Evolutionary conservation across 2,797 vertebrate species (phyloP).

Genomic region (Lateolabrax maculatus): DNA sequence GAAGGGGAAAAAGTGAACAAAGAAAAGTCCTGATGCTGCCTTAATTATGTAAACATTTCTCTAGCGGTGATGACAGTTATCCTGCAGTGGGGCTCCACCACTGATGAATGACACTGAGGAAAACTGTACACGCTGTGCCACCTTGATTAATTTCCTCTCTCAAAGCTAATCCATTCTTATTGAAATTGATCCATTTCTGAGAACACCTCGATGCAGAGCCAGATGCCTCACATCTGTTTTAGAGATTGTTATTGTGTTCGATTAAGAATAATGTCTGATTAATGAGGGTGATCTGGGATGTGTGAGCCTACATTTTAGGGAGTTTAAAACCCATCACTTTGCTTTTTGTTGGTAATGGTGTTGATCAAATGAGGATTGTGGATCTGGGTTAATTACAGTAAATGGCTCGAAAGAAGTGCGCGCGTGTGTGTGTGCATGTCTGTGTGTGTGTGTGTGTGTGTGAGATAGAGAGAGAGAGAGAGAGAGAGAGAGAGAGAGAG

Average conservation of each 20-base stretch:
- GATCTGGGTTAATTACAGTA: slow-evolving; percentile 28
- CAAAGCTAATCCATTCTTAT: slow-evolving; percentile 57
- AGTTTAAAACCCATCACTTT: slow-evolving; percentile 41
- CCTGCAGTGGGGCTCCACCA: slow-evolving; percentile 9
- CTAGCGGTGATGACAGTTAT: background rate
- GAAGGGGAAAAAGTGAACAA: background rate
- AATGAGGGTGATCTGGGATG: slow-evolving; percentile 22
- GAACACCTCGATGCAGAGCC: slow-evolving; percentile 16
- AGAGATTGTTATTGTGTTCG: slow-evolving; percentile 22
- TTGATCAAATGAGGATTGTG: slow-evolving; percentile 23
- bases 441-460: background rate
- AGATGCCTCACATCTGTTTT: slow-evolving; percentile 52
- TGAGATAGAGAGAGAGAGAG: too few species aligned
- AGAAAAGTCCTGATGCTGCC: background rate
- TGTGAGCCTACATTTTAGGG: background rate
- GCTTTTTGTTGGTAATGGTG: slow-evolving; percentile 26
- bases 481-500: too few species aligned
- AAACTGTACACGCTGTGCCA: slow-evolving; percentile 21
- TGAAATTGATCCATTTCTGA: slow-evolving; percentile 50
- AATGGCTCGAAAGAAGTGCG: slow-evolving; percentile 22
- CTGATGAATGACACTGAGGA: slow-evolving; percentile 26
- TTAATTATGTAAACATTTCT: slow-evolving; percentile 19
- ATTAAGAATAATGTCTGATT: slow-evolving; percentile 39
- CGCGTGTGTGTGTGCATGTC: slow-evolving; percentile 17
- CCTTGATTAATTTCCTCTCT: slow-evolving; percentile 53